phyloP scores from a whole-genome alignment of 2,797 vertebrate genomes.

The Alfaro cultratus region DNA sequence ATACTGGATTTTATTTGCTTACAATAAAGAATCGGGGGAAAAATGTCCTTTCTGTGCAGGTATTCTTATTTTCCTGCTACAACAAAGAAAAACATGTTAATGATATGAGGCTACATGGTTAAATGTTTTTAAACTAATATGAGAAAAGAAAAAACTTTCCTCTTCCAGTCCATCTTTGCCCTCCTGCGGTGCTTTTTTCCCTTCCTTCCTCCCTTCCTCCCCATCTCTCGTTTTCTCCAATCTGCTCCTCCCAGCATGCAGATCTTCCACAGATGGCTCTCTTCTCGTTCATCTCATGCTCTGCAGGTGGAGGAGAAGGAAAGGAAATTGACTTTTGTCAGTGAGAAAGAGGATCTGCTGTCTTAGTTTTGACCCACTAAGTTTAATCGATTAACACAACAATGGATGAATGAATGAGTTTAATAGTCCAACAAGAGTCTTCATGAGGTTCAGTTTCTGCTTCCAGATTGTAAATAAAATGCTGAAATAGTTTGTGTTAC shows the following conservation, averaged over 20 bases:
- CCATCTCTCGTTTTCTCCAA: constrained; percentile 14
- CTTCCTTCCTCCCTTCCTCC: neutral
- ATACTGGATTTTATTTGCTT: neutral
- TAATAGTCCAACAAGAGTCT: no score
- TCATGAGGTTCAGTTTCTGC: neutral
- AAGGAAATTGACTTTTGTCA: constrained; percentile 55
- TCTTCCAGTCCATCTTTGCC: neutral
- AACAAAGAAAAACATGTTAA: neutral
- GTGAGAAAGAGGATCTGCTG: constrained; percentile 54
- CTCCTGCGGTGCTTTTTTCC: neutral
- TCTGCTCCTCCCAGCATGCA: constrained; percentile 57
- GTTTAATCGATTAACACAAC: neutral
- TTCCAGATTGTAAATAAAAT: neutral
- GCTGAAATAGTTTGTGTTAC: neutral
- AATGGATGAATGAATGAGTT: neutral
- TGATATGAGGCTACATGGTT: neutral
- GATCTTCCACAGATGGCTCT: constrained; percentile 54
- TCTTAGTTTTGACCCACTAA: constrained; percentile 23
- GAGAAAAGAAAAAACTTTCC: neutral
- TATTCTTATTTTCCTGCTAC: neutral
- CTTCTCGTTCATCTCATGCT: constrained; percentile 23
- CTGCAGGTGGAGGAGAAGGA: constrained; percentile 45
- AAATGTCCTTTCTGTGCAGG: neutral
- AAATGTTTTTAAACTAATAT: neutral
- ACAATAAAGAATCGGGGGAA: neutral